These are phyloP conservation scores for Unio pictorum DNA, from an alignment of 2,888 invertebrate species.

Conservation along the genomic window DNA sequence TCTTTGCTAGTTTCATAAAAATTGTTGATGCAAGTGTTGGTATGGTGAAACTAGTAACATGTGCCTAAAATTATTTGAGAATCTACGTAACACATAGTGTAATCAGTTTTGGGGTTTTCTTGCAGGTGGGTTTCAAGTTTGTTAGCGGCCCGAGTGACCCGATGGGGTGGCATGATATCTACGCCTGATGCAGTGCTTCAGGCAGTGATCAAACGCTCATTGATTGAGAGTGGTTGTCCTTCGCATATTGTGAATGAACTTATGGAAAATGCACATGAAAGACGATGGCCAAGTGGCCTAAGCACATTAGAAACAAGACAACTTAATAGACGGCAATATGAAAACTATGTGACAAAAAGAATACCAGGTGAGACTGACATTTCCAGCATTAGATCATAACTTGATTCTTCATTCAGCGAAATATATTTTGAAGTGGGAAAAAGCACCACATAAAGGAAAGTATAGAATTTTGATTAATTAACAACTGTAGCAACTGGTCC, in stretches of 20 bases:
- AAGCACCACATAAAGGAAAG: too few species aligned
- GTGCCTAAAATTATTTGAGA: neutral
- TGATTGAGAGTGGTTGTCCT: slow-evolving; percentile 95
- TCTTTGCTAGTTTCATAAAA: too few species aligned
- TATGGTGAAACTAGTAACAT: too few species aligned
- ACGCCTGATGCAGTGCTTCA: slow-evolving; percentile 94
- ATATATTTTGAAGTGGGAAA: too few species aligned
- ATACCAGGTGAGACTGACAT: slow-evolving; percentile 79
- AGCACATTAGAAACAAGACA: slow-evolving; percentile 93
- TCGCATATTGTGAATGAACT: slow-evolving; percentile 92
- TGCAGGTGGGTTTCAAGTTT: slow-evolving; percentile 67
- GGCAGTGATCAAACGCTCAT: slow-evolving; percentile 93
- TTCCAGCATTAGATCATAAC: too few species aligned
- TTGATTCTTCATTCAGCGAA: too few species aligned
- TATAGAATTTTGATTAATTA: too few species aligned
- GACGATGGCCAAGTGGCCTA: slow-evolving; percentile 94
- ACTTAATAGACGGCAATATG: slow-evolving; percentile 92
- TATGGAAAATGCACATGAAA: slow-evolving; percentile 97
- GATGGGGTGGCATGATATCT: slow-evolving; percentile 99
- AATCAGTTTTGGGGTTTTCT: slow-evolving; percentile 2
- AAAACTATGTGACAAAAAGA: slow-evolving; percentile 93
- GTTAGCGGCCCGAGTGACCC: slow-evolving; percentile 81
- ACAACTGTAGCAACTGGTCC: too few species aligned
- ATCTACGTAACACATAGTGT: neutral
- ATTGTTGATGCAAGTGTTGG: too few species aligned